A percentile compares a stretch with the other conserved stretches of the same genome.
Conservation (phyloP, 1,140 invertebrate species). For the Gryllus bimaculatus region DNA sequence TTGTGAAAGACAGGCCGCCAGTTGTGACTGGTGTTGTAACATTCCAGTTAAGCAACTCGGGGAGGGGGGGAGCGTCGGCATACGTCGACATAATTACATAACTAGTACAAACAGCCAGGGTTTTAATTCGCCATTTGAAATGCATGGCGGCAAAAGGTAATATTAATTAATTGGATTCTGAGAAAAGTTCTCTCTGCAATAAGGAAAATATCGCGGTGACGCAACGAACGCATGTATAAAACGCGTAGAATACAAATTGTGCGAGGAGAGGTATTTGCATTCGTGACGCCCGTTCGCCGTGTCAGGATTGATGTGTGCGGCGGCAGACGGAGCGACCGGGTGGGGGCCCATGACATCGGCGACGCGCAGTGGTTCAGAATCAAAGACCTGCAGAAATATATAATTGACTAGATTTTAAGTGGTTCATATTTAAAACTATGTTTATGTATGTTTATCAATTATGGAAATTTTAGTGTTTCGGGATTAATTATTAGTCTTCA, state of each 20-base stretch:
- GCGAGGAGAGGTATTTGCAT: neutral
- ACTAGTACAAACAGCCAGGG: neutral
- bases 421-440: too few species aligned
- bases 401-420: too few species aligned
- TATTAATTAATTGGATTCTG: neutral
- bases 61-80: too few species aligned
- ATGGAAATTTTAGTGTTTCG: too few species aligned
- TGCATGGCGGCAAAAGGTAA: neutral
- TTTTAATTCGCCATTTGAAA: neutral
- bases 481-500: too few species aligned
- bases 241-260: neutral
- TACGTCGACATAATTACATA: neutral
- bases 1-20: neutral
- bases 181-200: neutral
- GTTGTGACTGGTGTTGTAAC: neutral
- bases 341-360: too few species aligned
- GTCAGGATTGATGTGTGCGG: too few species aligned
- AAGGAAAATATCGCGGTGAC: neutral
- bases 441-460: too few species aligned
- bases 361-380: too few species aligned
- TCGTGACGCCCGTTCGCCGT: neutral
- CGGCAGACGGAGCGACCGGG: too few species aligned
- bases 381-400: too few species aligned
- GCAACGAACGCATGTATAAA: neutral
- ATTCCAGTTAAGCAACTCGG: neutral